Evolutionary conservation across 2,797 vertebrate species (phyloP), one percentile per base, ranked within the genome.

Genomic region (Enteromius unitaeniatus): DNA sequence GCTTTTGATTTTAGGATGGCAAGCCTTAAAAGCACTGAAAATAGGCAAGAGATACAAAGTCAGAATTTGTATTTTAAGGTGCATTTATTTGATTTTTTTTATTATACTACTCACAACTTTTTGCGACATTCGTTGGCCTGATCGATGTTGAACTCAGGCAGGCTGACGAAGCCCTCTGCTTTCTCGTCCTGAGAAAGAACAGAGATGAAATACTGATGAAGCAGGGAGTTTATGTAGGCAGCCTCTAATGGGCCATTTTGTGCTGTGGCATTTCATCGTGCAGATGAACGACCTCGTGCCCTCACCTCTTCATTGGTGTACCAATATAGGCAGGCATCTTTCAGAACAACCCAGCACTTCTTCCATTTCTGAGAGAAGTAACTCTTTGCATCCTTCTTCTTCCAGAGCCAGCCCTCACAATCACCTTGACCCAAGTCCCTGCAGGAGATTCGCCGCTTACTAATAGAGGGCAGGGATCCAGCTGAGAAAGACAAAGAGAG

Each of bases 331-430:
- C 98, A 99, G 0, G 96, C 95, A 81, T 96, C 97, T 91, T 99
- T 99, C 88, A 99, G 91, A 87, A 99, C 96, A 92, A 99, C 99
- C 98, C 98, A 99, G 87, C 99, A 99, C 90, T 99, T 99, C 89
- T 99, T 99, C 98, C 98, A 99, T 88, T 99, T 99, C 90, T 99
- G 98, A 1, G 98, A 99, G 90, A 99, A 99, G 90, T 99, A 99
- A 86, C 97, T 98, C 93, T 99, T 99, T n/a, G 98, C 98, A 85
- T 99, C 98, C 91, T 98, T 99, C 94, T 99, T 99, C 89, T 99
- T 99, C 98, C 98, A 99, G 83, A 99, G 96, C 98, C 98, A 99
- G 74, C 98, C 98, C 88, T 99, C 97, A 79, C 98, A 99, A 92
- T 99, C 98, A 1, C 97, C 98, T 88, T 97, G 97, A 84, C 98